These are phyloP conservation scores for Butastur rufipennis DNA, from an alignment of 2,113 vertebrate species.

Conservation along the genomic window DNA sequence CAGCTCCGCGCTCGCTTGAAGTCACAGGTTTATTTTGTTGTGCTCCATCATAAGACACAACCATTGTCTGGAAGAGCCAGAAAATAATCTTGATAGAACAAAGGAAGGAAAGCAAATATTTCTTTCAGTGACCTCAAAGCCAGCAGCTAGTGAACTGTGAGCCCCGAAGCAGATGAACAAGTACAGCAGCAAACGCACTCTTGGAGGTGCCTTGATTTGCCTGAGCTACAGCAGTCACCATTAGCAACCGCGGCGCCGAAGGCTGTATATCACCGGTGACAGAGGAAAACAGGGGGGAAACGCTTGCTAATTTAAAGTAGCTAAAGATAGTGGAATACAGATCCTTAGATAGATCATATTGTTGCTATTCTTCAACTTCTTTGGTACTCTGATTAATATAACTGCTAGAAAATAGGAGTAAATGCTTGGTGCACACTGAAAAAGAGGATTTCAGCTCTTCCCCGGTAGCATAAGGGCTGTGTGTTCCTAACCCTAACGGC, in stretches of 20 bases:
- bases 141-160: neutral
- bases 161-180: neutral
- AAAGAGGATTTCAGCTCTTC: neutral
- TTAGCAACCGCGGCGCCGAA: neutral
- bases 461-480: accelerated
- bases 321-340: neutral
- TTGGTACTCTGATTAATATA: neutral
- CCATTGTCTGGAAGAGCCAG: neutral
- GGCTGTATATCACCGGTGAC: neutral
- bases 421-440: neutral
- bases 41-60: neutral
- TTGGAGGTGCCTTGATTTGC: neutral
- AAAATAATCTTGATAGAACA: neutral
- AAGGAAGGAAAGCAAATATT: neutral
- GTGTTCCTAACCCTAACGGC: neutral
- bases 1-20: neutral
- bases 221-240: neutral
- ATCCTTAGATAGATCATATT: neutral
- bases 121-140: neutral
- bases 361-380: neutral
- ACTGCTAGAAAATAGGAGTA: neutral
- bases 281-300: neutral
- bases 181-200: neutral
- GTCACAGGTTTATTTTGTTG: neutral
- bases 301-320: neutral